Conservation (phyloP, 2,113 vertebrate genomes). For the Meles meles region DNA sequence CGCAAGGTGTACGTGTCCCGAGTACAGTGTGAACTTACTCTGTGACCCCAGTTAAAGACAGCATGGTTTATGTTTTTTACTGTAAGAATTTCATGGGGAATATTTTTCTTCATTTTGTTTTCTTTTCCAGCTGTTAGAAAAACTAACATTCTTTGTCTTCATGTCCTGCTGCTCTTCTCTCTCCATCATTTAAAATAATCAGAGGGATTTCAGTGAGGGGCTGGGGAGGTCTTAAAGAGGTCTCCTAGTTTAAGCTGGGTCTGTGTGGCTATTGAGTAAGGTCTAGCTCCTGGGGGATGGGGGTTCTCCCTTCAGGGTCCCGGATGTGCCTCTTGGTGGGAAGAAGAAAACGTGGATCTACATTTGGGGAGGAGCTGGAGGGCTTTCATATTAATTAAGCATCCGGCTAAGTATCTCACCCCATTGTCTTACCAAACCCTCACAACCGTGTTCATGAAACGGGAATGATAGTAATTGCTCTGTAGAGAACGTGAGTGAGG, state of each 20-base stretch:
- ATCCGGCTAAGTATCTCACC: not conserved
- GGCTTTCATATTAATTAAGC: not conserved
- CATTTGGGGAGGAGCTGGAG: not conserved
- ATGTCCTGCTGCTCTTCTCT: not conserved
- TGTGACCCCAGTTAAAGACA: slow-evolving; percentile 26
- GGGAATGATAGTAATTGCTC: not conserved
- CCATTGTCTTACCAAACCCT: not conserved
- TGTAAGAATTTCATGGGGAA: slow-evolving; percentile 54
- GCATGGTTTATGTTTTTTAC: slow-evolving; percentile 59
- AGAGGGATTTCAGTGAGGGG: not conserved
- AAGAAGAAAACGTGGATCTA: not conserved
- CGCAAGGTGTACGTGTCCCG: not conserved
- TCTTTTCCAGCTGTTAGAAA: slow-evolving; percentile 62
- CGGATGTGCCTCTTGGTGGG: not conserved
- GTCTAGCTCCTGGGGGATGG: no score
- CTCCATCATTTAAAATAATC: slow-evolving; percentile 26
- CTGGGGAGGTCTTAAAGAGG: not conserved
- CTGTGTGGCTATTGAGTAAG: fast-evolving
- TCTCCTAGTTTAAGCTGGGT: not conserved
- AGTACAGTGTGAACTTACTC: not conserved
- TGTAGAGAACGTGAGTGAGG: not conserved
- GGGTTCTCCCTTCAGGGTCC: not conserved
- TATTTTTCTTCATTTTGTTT: slow-evolving; percentile 62
- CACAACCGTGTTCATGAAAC: not conserved
- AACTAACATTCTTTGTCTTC: slow-evolving; percentile 35